Evolutionary conservation across 2,888 invertebrate genomes (phyloP).

Genomic region (Boloria selene): DNA sequence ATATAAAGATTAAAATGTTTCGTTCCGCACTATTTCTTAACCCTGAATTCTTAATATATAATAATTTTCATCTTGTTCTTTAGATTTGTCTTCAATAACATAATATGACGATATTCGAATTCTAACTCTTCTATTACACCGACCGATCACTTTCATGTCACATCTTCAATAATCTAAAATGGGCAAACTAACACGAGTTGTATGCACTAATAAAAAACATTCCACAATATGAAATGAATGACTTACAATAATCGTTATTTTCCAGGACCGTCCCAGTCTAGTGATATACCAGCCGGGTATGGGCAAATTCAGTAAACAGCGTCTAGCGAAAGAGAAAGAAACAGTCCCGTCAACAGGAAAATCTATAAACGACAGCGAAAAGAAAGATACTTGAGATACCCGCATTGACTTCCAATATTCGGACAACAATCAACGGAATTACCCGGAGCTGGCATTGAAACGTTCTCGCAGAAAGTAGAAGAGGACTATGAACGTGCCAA

Average conservation of each 20-base stretch:
- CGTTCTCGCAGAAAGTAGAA: conserved; percentile 65
- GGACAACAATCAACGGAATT: conserved; percentile 79
- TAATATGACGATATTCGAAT: too few species aligned
- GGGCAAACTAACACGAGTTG: too few species aligned
- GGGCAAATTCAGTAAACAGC: conserved; percentile 89
- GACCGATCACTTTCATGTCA: too few species aligned
- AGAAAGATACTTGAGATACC: conserved; percentile 76
- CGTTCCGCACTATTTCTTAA: not conserved
- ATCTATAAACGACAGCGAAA: conserved; percentile 72
- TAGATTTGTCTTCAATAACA: too few species aligned
- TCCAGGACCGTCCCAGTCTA: conserved; percentile 92
- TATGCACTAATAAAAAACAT: too few species aligned
- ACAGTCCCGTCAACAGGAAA: conserved; percentile 50
- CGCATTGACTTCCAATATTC: conserved; percentile 61
- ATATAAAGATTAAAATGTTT: too few species aligned
- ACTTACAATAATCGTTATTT: conserved; percentile 25
- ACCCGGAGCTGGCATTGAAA: conserved; percentile 71
- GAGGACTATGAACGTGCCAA: conserved; percentile 70
- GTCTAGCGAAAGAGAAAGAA: conserved; percentile 78
- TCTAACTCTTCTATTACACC: too few species aligned
- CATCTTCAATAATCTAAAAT: too few species aligned
- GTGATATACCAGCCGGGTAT: conserved; percentile 95
- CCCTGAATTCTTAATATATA: not conserved
- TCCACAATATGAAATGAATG: too few species aligned
- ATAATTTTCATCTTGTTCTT: too few species aligned